Conservation (phyloP, 2,888 invertebrate genomes). For the Belgica antarctica region DNA sequence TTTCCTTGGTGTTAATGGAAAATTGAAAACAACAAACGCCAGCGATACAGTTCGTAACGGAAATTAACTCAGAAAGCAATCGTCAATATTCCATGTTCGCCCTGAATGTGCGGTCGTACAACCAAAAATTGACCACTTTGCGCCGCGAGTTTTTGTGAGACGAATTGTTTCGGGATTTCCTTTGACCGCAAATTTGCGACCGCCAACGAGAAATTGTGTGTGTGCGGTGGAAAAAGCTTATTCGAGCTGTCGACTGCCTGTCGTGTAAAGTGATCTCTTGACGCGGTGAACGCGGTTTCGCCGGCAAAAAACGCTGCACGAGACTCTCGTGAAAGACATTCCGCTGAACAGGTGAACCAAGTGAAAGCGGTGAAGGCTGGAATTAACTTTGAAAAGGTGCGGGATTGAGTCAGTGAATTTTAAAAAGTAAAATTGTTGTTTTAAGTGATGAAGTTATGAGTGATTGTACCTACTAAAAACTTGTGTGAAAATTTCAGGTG, state of each 20-base stretch:
- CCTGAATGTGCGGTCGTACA: slow-evolving; percentile 40
- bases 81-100: slow-evolving; percentile 44
- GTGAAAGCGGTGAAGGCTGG: slow-evolving; percentile 2
- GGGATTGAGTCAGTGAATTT: too few relatives aligned
- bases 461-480: too few relatives aligned
- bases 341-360: neutral
- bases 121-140: slow-evolving; percentile 37
- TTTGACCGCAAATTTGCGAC: slow-evolving; percentile 22
- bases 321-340: neutral
- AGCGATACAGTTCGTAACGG: slow-evolving; percentile 28
- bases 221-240: slow-evolving; percentile 32
- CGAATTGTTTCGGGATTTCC: slow-evolving; percentile 14
- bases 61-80: slow-evolving; percentile 43
- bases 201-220: slow-evolving; percentile 23
- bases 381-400: too few relatives aligned
- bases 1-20: slow-evolving; percentile 21
- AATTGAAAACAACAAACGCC: slow-evolving; percentile 8
- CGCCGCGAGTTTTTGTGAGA: slow-evolving; percentile 29
- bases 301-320: neutral
- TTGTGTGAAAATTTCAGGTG: neutral
- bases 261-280: slow-evolving; percentile 37
- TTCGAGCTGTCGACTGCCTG: neutral
- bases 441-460: too few relatives aligned
- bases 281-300: slow-evolving; percentile 28
- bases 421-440: too few relatives aligned